Percentiles rank a stretch among this genome's conserved stretches.
Conservation (phyloP, 2,113 vertebrate species). For the Chauna torquata region DNA sequence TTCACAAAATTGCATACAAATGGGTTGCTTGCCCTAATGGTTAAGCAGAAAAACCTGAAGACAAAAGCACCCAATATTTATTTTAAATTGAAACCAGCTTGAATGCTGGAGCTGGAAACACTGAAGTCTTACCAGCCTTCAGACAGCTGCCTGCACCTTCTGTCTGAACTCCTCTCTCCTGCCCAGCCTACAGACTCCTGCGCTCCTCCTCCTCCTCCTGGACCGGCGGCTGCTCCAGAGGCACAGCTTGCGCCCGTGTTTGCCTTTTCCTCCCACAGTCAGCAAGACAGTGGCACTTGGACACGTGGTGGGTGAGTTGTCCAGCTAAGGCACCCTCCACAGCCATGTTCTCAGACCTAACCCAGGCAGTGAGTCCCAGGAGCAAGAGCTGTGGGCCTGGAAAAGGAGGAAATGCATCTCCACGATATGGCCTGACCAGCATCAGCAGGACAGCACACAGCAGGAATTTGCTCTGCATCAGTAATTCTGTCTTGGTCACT, state of each 20-base stretch:
- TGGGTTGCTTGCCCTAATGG: not conserved
- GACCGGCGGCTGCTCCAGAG: not conserved
- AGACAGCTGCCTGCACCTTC: not conserved
- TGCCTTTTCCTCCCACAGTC: not conserved
- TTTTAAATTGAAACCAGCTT: slow-evolving; percentile 31
- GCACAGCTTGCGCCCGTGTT: not conserved
- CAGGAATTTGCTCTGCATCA: not conserved
- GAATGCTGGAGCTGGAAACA: not conserved
- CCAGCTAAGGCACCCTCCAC: not conserved
- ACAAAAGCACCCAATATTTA: not conserved
- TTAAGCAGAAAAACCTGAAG: not conserved
- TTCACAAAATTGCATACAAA: not conserved
- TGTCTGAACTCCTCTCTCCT: not conserved
- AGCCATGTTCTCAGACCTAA: not conserved
- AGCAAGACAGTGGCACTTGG: fast-evolving
- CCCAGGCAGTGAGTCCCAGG: not conserved
- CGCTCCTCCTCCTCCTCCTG: not conserved
- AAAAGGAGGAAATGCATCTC: not conserved
- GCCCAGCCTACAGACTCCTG: fast-evolving
- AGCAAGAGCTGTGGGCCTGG: not conserved
- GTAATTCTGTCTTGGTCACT: not conserved
- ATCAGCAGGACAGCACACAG: not conserved
- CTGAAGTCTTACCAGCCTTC: not conserved
- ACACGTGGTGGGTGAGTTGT: not conserved
- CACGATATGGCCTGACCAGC: not conserved